These are phyloP conservation scores for Oncorhynchus clarkii DNA, from an alignment of 2,113 vertebrate genomes.

Conservation along the genomic window DNA sequence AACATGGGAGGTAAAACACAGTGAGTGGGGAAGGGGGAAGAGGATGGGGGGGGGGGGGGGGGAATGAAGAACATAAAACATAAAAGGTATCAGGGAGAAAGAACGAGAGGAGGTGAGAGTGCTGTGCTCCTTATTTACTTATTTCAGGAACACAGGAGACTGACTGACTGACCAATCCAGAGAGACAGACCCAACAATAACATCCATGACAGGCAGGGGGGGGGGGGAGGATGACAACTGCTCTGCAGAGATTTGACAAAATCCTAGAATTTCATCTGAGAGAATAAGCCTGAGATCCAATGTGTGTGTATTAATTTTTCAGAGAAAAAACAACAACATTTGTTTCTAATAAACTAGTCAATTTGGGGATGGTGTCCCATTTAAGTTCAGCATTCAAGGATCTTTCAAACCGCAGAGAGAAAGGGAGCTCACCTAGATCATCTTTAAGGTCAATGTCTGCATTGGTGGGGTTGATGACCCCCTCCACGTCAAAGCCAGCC, in stretches of 20 bases:
- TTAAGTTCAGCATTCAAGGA: constrained; percentile 51
- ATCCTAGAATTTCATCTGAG: constrained; percentile 54
- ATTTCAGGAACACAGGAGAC: constrained; percentile 9
- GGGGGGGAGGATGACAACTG: constrained; percentile 19
- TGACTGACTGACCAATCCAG: constrained; percentile 22
- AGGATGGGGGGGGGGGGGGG: not conserved
- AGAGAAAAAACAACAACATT: not conserved
- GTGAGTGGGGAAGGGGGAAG: constrained; percentile 42
- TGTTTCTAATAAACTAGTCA: not conserved
- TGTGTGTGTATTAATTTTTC: not conserved
- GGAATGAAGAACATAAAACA: not conserved
- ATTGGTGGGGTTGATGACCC: constrained; percentile 99
- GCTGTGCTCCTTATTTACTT: constrained; percentile 37
- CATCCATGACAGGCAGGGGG: constrained; percentile 29
- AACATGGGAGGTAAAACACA: constrained; percentile 85
- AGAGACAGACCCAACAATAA: constrained; percentile 17
- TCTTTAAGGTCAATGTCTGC: constrained; percentile 99
- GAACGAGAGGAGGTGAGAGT: constrained; percentile 27
- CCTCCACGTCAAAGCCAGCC: constrained; percentile 99
- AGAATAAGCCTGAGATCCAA: not conserved
- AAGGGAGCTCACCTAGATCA: constrained; percentile 89
- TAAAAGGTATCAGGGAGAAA: constrained; percentile 4
- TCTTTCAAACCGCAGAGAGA: constrained; percentile 35
- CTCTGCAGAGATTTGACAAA: constrained; percentile 45
- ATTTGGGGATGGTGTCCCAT: not conserved